Conservation (phyloP, 1,140 invertebrate genomes). For the Calliphora vicina region DNA sequence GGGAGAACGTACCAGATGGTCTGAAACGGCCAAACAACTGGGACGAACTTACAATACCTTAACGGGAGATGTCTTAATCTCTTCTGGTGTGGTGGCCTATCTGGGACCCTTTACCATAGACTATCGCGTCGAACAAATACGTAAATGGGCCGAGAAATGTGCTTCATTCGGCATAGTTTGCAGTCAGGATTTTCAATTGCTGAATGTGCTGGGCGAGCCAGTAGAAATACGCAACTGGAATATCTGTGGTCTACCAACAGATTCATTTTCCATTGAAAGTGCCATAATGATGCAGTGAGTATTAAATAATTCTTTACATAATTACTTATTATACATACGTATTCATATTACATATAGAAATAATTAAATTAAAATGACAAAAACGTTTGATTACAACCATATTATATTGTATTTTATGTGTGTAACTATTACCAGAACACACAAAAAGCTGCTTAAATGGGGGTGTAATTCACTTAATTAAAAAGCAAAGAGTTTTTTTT, state of each 20-base stretch:
- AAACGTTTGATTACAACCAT: background rate
- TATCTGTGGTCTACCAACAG: conserved; percentile 86
- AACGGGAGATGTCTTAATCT: conserved; percentile 85
- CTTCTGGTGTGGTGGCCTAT: conserved; percentile 89
- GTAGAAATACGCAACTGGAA: conserved; percentile 92
- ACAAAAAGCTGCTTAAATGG: background rate
- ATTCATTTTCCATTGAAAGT: conserved; percentile 91
- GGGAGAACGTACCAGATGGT: conserved; percentile 85
- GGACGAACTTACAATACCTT: conserved; percentile 73
- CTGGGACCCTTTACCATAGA: conserved; percentile 87
- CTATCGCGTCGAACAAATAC: conserved; percentile 71
- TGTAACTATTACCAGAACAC: background rate
- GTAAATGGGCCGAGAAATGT: conserved; percentile 76
- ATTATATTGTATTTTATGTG: background rate
- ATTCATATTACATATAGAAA: too few relatives aligned
- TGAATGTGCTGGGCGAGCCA: conserved; percentile 82
- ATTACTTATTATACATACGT: background rate
- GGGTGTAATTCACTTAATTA: background rate
- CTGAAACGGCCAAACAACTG: conserved; percentile 77
- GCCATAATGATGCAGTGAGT: conserved; percentile 85
- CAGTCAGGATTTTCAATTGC: conserved; percentile 76
- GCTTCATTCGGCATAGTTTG: conserved; percentile 76
- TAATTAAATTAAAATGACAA: background rate
- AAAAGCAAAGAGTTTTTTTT: background rate
- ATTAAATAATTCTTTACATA: background rate